Base-by-base conservation (phyloP, 2,888 invertebrate genomes). In the Lordiphosa fenestrarum region DNA sequence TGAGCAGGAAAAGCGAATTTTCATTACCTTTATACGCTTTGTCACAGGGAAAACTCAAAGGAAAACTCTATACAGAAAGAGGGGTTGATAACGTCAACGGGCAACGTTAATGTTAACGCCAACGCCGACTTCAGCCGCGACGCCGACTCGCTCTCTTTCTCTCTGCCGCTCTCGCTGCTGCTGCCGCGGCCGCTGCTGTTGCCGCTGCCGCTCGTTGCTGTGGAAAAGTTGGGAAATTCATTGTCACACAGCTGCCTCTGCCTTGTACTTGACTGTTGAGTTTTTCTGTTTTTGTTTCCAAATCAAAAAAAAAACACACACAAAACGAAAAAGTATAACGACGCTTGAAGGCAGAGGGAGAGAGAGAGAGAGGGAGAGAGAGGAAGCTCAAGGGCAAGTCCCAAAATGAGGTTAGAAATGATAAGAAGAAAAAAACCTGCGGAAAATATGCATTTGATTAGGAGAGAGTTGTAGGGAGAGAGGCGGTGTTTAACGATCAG, bases 31-130 rank as follows among this genome's bases (percentile, higher is more conserved):
- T 30, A 30, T 9, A 30, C 12, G 47, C 61, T 53, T 60, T 47
- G 61, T 60, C 37, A 46, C 53, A 44, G 44, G 60, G 61, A 60
- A 61, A 74, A 67, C 62, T 69, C 60, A 40, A 60, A 64, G 54
- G 69, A 71, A 48, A 66, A 62, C 51, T 47, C 54, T 37, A 53
- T 30, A 30, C 30, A 63, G 59, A 36, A 63, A 66, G 71, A 62
- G 76, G 81, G 73, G 42, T 42, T 62, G 49, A 19, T 44, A 30
- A 30, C 25, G 38, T 48, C 37, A 53, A 35, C 39, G 62, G 53
- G 38, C 39, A 36, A 9, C 47, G 60, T n/a, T 15, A 15, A 15
- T 15, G 15, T 15, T 15, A 15, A 15, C 15, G 15, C 15, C 15
- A 15, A 15, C 15, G 15, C 15, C 13, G 21, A 3, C 25, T 49